These are phyloP conservation scores for Blastobasis lacticolella DNA, from an alignment of 2,888 invertebrate species.

Conservation along the genomic window DNA sequence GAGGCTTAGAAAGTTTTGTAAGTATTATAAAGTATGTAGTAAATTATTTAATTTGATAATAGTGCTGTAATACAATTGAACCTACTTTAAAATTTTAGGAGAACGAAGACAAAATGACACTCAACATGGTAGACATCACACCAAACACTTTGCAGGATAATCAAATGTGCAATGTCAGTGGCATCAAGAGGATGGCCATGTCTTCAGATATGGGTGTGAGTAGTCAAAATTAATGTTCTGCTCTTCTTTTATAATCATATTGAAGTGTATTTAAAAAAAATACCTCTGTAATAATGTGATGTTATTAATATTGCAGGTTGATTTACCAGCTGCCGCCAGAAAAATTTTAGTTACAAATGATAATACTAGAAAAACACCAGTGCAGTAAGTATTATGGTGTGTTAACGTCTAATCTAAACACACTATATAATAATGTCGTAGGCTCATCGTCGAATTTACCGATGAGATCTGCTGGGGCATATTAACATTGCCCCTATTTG, in stretches of 20 bases:
- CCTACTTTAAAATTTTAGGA: constrained; percentile 11
- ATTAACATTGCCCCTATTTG: too few species aligned
- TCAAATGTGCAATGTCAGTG: constrained; percentile 13
- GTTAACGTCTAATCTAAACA: too few species aligned
- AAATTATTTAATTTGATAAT: too few species aligned
- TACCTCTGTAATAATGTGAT: too few species aligned
- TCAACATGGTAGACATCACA: constrained; percentile 10
- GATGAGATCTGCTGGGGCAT: too few species aligned
- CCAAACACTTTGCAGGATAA: constrained; percentile 11
- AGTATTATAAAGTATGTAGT: constrained; percentile 16
- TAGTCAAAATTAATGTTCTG: too few species aligned
- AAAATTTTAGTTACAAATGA: constrained; percentile 37
- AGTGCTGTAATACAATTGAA: background rate
- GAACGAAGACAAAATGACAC: constrained; percentile 8
- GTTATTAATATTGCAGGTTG: constrained; percentile 20
- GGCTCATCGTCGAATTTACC: too few species aligned
- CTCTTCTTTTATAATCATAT: too few species aligned
- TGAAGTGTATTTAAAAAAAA: too few species aligned
- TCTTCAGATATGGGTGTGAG: too few species aligned
- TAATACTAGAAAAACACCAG: constrained; percentile 5
- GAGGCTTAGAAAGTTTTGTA: constrained; percentile 49
- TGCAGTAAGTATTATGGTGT: background rate
- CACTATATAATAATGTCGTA: too few species aligned
- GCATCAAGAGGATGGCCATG: constrained; percentile 11
- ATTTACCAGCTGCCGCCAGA: constrained; percentile 33